Conservation (phyloP, 2,888 invertebrate genomes). For the Phyllotreta striolata region DNA sequence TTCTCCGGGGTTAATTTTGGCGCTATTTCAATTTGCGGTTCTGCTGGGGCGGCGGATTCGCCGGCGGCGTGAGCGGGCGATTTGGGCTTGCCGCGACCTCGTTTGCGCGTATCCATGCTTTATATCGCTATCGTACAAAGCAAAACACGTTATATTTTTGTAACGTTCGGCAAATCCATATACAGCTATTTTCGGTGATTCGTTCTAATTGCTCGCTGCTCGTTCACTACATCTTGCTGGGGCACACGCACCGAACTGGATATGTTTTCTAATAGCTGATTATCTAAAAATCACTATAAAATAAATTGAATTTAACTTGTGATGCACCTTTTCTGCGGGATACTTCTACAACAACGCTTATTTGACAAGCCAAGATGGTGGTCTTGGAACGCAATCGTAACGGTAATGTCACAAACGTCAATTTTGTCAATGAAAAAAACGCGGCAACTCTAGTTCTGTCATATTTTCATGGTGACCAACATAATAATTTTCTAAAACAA, state of each 20-base stretch:
- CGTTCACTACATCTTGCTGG: too few relatives aligned
- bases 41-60: conserved; percentile 25
- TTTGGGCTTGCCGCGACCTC: conserved; percentile 35
- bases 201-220: too few relatives aligned
- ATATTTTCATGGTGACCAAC: too few relatives aligned
- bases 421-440: background rate
- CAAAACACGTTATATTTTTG: too few relatives aligned
- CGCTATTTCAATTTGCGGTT: conserved; percentile 25
- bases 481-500: too few relatives aligned
- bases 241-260: too few relatives aligned
- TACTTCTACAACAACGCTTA: conserved; percentile 29
- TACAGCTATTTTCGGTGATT: too few relatives aligned
- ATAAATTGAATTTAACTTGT: conserved; percentile 26
- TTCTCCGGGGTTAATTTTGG: conserved; percentile 33
- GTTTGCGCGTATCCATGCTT: conserved; percentile 35
- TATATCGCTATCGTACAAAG: background rate
- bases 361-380: conserved; percentile 33
- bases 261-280: conserved; percentile 9
- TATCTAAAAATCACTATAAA: conserved; percentile 16
- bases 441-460: conserved; percentile 1
- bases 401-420: background rate
- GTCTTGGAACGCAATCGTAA: conserved; percentile 16
- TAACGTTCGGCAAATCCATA: too few relatives aligned
- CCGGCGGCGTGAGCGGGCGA: conserved; percentile 28
- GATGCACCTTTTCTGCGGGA: conserved; percentile 14